Evolutionary conservation across 2,888 invertebrate species (phyloP), one percentile per base, ranked within the genome.

Genomic region (Dicyrtoma fusca): DNA sequence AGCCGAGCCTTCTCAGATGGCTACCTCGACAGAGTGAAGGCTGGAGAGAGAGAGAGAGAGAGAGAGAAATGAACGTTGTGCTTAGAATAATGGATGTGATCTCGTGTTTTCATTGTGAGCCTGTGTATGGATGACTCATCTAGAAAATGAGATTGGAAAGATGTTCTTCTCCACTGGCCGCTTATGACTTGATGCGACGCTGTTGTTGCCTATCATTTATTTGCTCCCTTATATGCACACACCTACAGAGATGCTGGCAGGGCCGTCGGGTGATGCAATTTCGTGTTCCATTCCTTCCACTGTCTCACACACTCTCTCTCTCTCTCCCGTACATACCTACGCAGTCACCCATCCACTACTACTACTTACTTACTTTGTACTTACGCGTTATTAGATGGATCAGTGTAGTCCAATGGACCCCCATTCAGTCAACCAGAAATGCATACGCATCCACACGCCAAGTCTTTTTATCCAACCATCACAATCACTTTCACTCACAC

Each of bases 141-240:
- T 70, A 69, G 69, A 68, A 73, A 70, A 73, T 69, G 73, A 73
- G 73, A 73, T 73, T 73, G 73, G 73, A 73, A 73, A 73, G 69
- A 73, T 73, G 69, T 69, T 61, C 73, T 63, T 51, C 51, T 42
- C 34, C 34, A 49, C 63, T 49, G 63, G 13, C 21, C 70, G 70
- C 70, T 65, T 65, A 65, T 65, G 51, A 19, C 34, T 61, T 26
- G 19, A 51, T 11, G 14, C 6, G 14, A 51, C 51, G 8, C 49
- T 26, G 65, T 64, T 64, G 44, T 64, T 64, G 49, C 21, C 64
- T 49, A 64, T 64, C 65, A 53, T 53, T 53, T 65, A 65, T 65
- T 65, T 65, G 42, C n/a, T 17, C 53, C 19, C 26, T 19, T 34
- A 34, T 34, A 34, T 65, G 42, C n/a, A 49, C 49, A 11, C 25